Base-by-base conservation (phyloP, 1,140 invertebrate genomes). In the Stegodyphus mimosarum region DNA sequence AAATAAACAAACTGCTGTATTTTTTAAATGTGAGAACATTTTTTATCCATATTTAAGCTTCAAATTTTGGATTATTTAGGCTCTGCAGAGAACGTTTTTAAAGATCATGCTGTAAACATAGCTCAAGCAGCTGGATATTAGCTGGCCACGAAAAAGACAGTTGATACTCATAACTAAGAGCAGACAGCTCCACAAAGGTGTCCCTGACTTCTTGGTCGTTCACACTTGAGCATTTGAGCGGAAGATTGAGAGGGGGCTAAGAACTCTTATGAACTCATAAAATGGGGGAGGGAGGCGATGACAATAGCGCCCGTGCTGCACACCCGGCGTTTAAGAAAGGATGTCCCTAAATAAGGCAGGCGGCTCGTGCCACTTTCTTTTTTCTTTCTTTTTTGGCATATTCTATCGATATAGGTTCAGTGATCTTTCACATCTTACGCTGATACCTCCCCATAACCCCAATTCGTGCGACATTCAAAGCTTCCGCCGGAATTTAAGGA, bases 281-380 rank as follows among this genome's bases (percentile, higher is more conserved):
- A 71, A 48, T 33, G 50, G 71, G 50, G 71, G 33, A 33, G 33
- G 33, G 33, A 33, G 33, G 33, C 33, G 33, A 33, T 33, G 33
- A 33, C 51, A 83, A 73, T 73, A 49, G 10, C 52, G 17, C 53
- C 17, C 48, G 55, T 77, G 55, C 79, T 49, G 33, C n/a, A 53
- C 80, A 83, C 71, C 80, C 71, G 80, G 55, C 80, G 60, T 74
- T 74, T 74, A 83, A 74, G 80, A 83, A 83, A 74, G 60, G 71
- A 74, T 64, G 71, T 74, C 55, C 71, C 49, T 50, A 52, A 74
- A 83, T 74, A 66, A 69, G 53, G 55, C 79, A 53, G 52, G 79
- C 69, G 79, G 69, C 79, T 55, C 79, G 70, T 83, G 69, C 71
- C 71, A 50, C 51, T 63, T 73, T 73, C 55, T 78, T 80, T 71